These are phyloP conservation scores for Phyllotis vaccarum DNA, from an alignment of 2,797 vertebrate genomes.

Conservation along the genomic window DNA sequence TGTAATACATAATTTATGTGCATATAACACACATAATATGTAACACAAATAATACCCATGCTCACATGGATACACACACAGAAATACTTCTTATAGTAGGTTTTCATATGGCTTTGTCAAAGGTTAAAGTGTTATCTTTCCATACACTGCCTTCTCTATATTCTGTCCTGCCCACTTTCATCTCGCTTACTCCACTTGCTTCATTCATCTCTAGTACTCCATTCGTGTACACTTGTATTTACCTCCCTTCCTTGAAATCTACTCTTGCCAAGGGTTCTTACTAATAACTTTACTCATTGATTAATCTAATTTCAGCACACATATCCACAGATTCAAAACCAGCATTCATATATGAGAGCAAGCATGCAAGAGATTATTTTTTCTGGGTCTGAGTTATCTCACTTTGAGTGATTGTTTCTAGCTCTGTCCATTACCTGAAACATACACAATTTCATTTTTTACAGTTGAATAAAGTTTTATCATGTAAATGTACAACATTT, in stretches of 20 bases:
- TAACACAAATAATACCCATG: neutral
- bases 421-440: neutral
- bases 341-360: too few relatives aligned
- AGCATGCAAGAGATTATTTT: neutral
- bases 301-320: neutral
- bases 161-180: neutral
- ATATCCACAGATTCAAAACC: neutral
- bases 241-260: neutral
- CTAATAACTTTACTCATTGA: neutral
- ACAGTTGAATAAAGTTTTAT: neutral
- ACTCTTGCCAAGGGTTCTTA: neutral
- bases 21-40: neutral
- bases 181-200: neutral
- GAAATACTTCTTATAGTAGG: neutral
- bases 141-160: neutral
- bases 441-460: neutral
- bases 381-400: neutral
- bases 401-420: neutral
- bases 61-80: neutral
- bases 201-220: neutral
- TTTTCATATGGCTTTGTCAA: neutral
- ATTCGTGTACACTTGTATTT: neutral
- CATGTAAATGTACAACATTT: neutral
- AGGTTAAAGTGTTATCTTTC: neutral
- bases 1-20: neutral